A percentile compares a stretch with the other conserved stretches of the same genome.
These are phyloP conservation scores for Leucozona laternaria DNA, from an alignment of 2,888 invertebrate genomes.

Conservation along the genomic window DNA sequence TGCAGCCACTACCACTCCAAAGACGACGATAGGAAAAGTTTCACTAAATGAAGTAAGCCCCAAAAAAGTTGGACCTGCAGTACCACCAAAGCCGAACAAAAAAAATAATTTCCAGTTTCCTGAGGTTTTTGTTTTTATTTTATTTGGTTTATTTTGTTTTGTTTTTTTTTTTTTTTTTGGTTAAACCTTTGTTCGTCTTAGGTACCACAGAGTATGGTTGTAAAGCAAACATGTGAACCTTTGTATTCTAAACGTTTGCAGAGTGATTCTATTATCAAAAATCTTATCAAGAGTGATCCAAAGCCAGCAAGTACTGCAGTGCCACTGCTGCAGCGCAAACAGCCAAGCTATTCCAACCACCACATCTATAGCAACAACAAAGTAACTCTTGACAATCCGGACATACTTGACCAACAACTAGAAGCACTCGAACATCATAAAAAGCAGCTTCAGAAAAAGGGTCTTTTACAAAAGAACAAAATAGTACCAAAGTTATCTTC, in stretches of 20 bases:
- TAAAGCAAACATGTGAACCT: conserved; percentile 89
- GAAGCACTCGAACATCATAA: conserved; percentile 83
- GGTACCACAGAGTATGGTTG: conserved; percentile 91
- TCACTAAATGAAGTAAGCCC: conserved; percentile 78
- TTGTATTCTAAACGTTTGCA: conserved; percentile 90
- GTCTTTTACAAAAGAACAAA: conserved; percentile 76
- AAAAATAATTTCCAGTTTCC: conserved; percentile 83
- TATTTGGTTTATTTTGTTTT: conserved; percentile 25
- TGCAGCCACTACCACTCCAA: background rate
- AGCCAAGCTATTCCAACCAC: conserved; percentile 71
- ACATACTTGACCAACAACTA: conserved; percentile 82
- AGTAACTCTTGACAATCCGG: conserved; percentile 82
- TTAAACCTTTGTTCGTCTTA: conserved; percentile 72
- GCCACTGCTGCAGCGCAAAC: conserved; percentile 77
- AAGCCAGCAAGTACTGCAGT: conserved; percentile 33
- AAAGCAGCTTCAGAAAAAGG: conserved; percentile 82
- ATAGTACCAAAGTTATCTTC: conserved; percentile 78
- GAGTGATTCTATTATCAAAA: conserved; percentile 78
- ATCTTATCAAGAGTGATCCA: background rate
- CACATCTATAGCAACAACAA: conserved; percentile 77
- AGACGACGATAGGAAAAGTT: conserved; percentile 30
- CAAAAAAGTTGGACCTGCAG: conserved; percentile 90
- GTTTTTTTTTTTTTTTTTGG: conserved; percentile 33
- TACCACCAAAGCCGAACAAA: conserved; percentile 91
- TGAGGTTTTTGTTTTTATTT: conserved; percentile 78